phyloP scores from a whole-genome alignment of 2,888 invertebrate species.

The Galeruca laticollis region DNA sequence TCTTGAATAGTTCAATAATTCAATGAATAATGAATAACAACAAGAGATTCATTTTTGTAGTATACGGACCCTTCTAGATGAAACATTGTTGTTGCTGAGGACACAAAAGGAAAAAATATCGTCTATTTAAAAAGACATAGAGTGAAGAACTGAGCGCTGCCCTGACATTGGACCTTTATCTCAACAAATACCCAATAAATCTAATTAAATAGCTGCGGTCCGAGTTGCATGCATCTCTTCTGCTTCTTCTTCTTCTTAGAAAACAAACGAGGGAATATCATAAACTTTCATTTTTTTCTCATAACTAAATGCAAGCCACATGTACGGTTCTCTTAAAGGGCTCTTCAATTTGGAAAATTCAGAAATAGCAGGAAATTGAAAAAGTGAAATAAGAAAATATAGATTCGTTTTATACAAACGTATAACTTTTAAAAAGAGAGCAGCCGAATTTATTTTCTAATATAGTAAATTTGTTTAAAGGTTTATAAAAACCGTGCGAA shows the following conservation, averaged over 20 bases:
- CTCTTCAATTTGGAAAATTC: background rate
- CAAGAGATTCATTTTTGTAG: too few species aligned
- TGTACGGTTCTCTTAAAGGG: background rate
- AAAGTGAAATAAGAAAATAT: too few species aligned
- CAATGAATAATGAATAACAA: background rate
- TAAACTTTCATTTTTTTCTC: constrained; percentile 54
- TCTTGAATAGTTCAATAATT: too few species aligned
- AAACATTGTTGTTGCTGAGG: background rate
- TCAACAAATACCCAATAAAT: constrained; percentile 57
- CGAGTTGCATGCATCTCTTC: constrained; percentile 54
- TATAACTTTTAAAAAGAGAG: too few species aligned
- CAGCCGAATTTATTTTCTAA: too few species aligned
- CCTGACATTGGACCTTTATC: constrained; percentile 41
- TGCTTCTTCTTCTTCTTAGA: constrained; percentile 54
- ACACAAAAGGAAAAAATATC: constrained; percentile 5
- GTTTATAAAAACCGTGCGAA: too few species aligned
- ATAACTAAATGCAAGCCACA: constrained; percentile 48
- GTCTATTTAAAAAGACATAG: constrained; percentile 16
- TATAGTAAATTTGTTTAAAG: too few species aligned
- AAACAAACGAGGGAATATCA: constrained; percentile 54
- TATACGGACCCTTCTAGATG: background rate
- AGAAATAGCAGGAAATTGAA: too few species aligned
- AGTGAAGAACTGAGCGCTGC: constrained; percentile 25
- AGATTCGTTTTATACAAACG: too few species aligned
- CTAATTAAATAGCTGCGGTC: constrained; percentile 56